Base-by-base conservation (phyloP, 2,888 invertebrate genomes). In the Vanessa cardui region DNA sequence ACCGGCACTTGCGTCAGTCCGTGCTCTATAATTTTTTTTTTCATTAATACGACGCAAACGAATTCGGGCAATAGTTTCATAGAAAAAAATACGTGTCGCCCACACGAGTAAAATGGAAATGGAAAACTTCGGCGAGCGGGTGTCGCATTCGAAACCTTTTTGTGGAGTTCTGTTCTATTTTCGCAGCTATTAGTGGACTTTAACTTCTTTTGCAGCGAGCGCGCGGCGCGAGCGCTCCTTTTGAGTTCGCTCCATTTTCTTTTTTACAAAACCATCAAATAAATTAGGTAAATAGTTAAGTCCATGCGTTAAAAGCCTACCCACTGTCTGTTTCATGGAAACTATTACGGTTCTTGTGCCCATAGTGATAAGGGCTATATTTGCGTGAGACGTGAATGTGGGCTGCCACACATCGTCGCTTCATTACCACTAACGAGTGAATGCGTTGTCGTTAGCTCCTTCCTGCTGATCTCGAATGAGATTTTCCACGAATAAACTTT, bases 341-440 rank as follows among this genome's bases (percentile, higher is more conserved):
- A 18, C 1, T 6, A 54, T 33, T 33, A 60, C n/a, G 46, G n/a
- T 46, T 45, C 33, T 31, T 60, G 33, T 21, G n/a, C 0, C 0
- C 0, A 47, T 7, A 12, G 12, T 3, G 2, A 46, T 54, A 60
- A n/a, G 21, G 60, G 21, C 18, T 46, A 66, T 31, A 21, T 60
- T 66, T 5, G 54, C 7, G 44, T 50, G n/a, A n/a, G 16, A 7
- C 52, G 26, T 44, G 59, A 62, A 65, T 62, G 62, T 56, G 66
- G 65, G 60, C 49, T 59, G 46, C 39, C 59, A 39, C 18, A 59
- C 66, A 65, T 21, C 47, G 46, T 33, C 50, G 67, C 65, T 62
- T 71, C 71, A 68, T 71, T 71, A 68, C 65, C 64, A 52, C 50
- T 63, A 68, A 68, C 68, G 68, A 68, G 65, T 66, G 50, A 58